Base-by-base conservation (phyloP, 2,888 invertebrate species). In the Watsonalla cultraria region DNA sequence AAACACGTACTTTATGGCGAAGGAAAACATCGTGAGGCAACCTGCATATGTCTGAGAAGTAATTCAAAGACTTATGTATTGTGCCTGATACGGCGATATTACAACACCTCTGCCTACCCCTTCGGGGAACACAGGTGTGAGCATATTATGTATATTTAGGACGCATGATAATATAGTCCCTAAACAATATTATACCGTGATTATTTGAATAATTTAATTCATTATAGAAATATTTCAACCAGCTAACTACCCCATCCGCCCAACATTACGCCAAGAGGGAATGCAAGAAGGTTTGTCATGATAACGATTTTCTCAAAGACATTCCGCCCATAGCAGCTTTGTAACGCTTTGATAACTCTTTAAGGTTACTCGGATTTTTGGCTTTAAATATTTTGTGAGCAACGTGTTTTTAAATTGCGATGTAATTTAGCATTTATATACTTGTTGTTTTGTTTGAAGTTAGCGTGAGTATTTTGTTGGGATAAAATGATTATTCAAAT, bases 341-440 rank as follows among this genome's bases (percentile, higher is more conserved):
- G 78, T 72, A 73, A 75, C 77, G 85, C 88, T 87, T 85, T 87
- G 82, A 78, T 86, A 87, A 86, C 85, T 83, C 86, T 80, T 84
- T 82, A 74, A 80, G 78, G 78, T 76, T 68, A 62, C 70, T 72
- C 57, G 61, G 64, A 78, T 81, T 76, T 71, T 69, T 55, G 47
- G 50, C 53, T 54, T 52, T 14, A 8, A 55, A 45, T 52, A 48
- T 45, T 52, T 51, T 46, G 34, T 47, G 14, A 9, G 49, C 5
- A 5, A 11, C 11, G 11, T 11, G 8, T 42, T 42, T 42, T 42
- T 8, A 5, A 1, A 11, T 42, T 4, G 11, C 11, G 42, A 42
- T 5, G 7, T 37, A 37, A 8, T 37, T 37, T 8, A 11, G 11
- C 8, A 5, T 42, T 42, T 5, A 42, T 5, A 42, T 11, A 42